Conservation (phyloP, 2,797 vertebrate species). For the Chanos chanos region DNA sequence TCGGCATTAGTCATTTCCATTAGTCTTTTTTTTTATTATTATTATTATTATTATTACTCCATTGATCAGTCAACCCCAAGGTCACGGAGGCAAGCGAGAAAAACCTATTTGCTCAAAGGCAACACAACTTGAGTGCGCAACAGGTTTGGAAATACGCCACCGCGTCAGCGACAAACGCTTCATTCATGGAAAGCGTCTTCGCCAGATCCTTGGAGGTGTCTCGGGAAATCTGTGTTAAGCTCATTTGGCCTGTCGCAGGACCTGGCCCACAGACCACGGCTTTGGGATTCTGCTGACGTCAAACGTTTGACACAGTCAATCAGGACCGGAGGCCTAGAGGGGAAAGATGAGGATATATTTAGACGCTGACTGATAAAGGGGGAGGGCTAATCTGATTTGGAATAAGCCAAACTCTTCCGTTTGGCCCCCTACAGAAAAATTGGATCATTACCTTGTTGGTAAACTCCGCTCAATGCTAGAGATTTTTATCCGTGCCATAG, state of each 20-base stretch:
- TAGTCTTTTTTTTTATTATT: too few species aligned
- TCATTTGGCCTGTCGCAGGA: slow-evolving; percentile 20
- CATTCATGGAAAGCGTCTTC: not conserved
- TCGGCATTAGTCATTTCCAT: too few species aligned
- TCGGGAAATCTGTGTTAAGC: slow-evolving; percentile 22
- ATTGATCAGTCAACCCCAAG: too few species aligned
- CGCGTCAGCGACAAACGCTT: not conserved
- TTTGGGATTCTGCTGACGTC: slow-evolving; percentile 31
- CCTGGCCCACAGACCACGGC: slow-evolving; percentile 2
- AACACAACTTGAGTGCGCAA: too few species aligned
- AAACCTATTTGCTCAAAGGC: too few species aligned
- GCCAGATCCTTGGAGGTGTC: not conserved
- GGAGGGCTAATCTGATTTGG: slow-evolving; percentile 38
- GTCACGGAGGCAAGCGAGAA: too few species aligned
- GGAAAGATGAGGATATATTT: slow-evolving; percentile 30
- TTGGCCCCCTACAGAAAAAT: slow-evolving; percentile 15
- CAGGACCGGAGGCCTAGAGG: not conserved
- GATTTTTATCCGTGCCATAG: not conserved
- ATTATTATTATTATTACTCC: too few species aligned
- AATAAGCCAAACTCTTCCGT: slow-evolving; percentile 37
- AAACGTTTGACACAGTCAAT: slow-evolving; percentile 22
- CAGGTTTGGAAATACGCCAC: too few species aligned
- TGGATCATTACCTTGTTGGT: slow-evolving; percentile 23
- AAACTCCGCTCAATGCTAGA: slow-evolving; percentile 19
- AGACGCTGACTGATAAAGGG: slow-evolving; percentile 18